Percentiles rank a stretch among this genome's conserved stretches.
Evolutionary conservation across 2,888 invertebrate genomes (phyloP).

Genomic region (Allolobophora icterica): DNA sequence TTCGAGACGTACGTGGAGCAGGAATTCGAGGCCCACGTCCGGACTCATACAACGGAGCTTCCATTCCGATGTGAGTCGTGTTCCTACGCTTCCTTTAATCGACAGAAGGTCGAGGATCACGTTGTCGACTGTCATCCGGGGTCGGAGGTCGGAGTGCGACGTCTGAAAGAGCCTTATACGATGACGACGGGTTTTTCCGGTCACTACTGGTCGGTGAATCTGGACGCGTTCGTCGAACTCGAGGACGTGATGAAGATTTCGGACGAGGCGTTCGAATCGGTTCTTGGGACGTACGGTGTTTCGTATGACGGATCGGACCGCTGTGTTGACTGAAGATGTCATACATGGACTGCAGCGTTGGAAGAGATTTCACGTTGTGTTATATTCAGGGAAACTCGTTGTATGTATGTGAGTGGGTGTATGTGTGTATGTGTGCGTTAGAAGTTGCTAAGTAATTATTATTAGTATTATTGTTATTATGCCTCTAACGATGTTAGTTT

Average conservation of each 20-base stretch:
- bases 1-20: constrained; percentile 37
- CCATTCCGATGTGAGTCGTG: constrained; percentile 34
- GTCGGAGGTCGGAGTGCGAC: neutral
- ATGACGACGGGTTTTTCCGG: neutral
- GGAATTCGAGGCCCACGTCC: constrained; percentile 36
- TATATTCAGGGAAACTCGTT: too few relatives aligned
- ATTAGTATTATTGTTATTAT: too few relatives aligned
- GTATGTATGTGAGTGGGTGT: too few relatives aligned
- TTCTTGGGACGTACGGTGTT: neutral
- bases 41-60: constrained; percentile 18
- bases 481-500: too few relatives aligned
- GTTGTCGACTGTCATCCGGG: constrained; percentile 18
- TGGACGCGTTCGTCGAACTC: constrained; percentile 2
- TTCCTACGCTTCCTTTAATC: constrained; percentile 35
- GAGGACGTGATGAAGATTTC: constrained; percentile 28
- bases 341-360: too few relatives aligned
- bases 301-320: neutral
- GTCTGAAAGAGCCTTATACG: constrained; percentile 12
- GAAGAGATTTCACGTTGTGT: too few relatives aligned
- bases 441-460: too few relatives aligned
- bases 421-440: too few relatives aligned
- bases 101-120: constrained; percentile 22
- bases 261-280: constrained; percentile 22
- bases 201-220: neutral
- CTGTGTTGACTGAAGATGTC: neutral